phyloP scores from a whole-genome alignment of 1,140 invertebrate genomes.

The Ganaspis sp. region DNA sequence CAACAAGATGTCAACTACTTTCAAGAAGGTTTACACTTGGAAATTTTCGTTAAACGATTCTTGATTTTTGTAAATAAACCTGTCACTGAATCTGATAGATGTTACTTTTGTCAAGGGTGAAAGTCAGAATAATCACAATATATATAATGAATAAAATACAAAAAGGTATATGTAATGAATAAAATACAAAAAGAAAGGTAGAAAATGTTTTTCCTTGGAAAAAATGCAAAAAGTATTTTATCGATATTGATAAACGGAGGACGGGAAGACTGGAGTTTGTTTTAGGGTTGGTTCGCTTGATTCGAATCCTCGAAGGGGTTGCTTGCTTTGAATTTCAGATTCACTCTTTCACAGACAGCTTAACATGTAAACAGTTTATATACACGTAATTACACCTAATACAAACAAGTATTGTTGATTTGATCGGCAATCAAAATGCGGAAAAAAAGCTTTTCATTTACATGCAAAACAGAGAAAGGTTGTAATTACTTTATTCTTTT shows the following conservation, averaged over 20 bases:
- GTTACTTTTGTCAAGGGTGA: background rate
- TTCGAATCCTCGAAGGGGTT: background rate
- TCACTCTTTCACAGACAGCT: constrained; percentile 4
- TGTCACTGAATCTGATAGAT: background rate
- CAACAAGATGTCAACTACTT: constrained; percentile 28
- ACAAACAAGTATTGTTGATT: constrained; percentile 6
- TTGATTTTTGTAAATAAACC: constrained; percentile 14
- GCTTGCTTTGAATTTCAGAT: constrained; percentile 9
- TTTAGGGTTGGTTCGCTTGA: background rate
- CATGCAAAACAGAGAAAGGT: background rate
- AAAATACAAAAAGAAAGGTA: no score
- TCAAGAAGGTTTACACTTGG: constrained; percentile 1
- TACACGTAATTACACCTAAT: background rate
- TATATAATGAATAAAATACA: no score
- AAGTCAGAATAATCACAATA: no score
- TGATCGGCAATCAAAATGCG: background rate
- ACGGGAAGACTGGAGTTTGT: background rate
- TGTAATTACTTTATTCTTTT: background rate
- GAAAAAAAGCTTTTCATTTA: background rate
- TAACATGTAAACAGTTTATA: constrained; percentile 6
- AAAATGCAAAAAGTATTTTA: background rate
- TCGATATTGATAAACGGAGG: background rate
- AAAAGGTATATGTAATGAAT: no score
- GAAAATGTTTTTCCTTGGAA: no score
- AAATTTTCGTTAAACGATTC: constrained; percentile 10